These are phyloP conservation scores for Sander lucioperca DNA, from an alignment of 2,113 vertebrate species.

Conservation along the genomic window DNA sequence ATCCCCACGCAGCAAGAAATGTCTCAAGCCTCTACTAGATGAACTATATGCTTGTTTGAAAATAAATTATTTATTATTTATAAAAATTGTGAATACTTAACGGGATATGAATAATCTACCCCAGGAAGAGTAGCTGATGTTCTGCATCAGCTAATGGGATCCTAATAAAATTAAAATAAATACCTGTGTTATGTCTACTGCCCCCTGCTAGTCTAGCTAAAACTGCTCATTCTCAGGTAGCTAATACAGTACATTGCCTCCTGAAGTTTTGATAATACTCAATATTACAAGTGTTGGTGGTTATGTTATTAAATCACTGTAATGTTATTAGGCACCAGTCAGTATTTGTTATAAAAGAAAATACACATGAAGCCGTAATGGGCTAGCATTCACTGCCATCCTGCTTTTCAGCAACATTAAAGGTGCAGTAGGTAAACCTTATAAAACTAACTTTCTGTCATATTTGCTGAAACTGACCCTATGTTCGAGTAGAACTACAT, in stretches of 20 bases:
- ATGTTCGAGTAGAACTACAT: too few species aligned
- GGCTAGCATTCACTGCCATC: not conserved
- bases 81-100: not conserved
- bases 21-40: not conserved
- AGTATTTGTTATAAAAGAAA: constrained; percentile 81
- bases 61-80: too few species aligned
- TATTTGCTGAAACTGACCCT: too few species aligned
- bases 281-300: not conserved
- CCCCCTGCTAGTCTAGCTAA: constrained; percentile 9
- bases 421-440: too few species aligned
- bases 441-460: too few species aligned
- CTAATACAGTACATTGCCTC: constrained; percentile 9
- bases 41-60: not conserved
- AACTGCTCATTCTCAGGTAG: constrained; percentile 2
- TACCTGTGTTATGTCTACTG: not conserved
- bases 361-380: not conserved
- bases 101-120: not conserved
- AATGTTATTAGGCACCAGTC: constrained; percentile 90
- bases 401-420: constrained; percentile 88
- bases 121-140: too few species aligned
- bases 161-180: too few species aligned
- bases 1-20: not conserved
- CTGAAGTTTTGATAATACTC: constrained; percentile 20
- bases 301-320: constrained; percentile 36
- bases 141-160: too few species aligned